Evolutionary conservation across 2,113 vertebrate genomes (phyloP).

Genomic region (Morone chrysops): DNA sequence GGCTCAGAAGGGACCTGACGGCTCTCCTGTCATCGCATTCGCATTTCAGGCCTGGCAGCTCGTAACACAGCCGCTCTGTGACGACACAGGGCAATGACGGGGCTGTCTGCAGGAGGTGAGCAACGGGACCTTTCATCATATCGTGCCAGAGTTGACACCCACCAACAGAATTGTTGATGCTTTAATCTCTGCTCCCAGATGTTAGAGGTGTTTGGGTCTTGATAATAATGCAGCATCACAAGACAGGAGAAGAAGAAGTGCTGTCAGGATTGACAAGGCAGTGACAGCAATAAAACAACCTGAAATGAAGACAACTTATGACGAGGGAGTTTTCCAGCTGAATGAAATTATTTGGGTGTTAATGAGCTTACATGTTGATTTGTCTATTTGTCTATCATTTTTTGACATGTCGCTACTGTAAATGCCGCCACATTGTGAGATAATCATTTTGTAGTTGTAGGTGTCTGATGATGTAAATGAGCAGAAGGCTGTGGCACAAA

Average conservation of each 20-base stretch:
- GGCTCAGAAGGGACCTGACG: slow-evolving; percentile 47
- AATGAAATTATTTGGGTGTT: slow-evolving; percentile 23
- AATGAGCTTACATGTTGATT: slow-evolving; percentile 50
- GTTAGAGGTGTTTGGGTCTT: slow-evolving; percentile 36
- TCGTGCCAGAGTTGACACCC: slow-evolving; percentile 54
- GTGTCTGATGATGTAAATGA: slow-evolving; percentile 45
- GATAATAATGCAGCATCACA: slow-evolving; percentile 33
- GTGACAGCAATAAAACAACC: slow-evolving; percentile 35
- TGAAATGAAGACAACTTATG: slow-evolving; percentile 14
- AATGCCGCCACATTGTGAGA: slow-evolving; percentile 7
- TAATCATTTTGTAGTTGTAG: slow-evolving; percentile 17
- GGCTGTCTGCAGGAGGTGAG: slow-evolving; percentile 49
- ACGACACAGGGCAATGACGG: slow-evolving; percentile 43
- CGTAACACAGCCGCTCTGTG: slow-evolving; percentile 56
- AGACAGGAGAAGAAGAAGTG: slow-evolving; percentile 11
- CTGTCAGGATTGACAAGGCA: slow-evolving; percentile 17
- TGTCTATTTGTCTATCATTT: slow-evolving; percentile 13
- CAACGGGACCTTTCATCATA: slow-evolving; percentile 63
- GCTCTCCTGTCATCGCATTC: slow-evolving; percentile 75
- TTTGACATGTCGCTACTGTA: slow-evolving; percentile 8
- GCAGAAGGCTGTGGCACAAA: not conserved
- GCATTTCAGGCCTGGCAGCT: slow-evolving; percentile 73
- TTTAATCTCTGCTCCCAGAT: slow-evolving; percentile 71
- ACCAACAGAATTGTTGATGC: slow-evolving; percentile 46
- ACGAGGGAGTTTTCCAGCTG: slow-evolving; percentile 16